These are phyloP conservation scores for Semnornis frantzii DNA, from an alignment of 2,113 vertebrate species.

Conservation along the genomic window DNA sequence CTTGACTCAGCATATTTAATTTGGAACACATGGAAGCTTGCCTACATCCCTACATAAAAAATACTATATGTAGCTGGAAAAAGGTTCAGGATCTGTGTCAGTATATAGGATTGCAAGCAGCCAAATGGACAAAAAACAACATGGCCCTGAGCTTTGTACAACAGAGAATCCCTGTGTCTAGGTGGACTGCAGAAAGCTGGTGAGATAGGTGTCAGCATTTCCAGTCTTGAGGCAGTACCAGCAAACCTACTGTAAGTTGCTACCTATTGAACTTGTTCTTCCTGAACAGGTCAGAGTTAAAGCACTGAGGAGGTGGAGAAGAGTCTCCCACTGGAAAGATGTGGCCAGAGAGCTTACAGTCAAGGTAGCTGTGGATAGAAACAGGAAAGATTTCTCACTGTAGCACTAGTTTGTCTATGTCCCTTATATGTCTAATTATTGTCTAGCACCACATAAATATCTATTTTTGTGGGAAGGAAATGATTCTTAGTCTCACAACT, in stretches of 20 bases:
- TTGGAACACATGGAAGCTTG: background rate
- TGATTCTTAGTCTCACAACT: background rate
- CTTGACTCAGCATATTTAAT: background rate
- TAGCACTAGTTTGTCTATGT: background rate
- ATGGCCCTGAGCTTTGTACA: background rate
- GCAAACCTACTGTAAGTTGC: background rate
- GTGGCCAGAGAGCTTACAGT: background rate
- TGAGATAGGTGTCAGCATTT: background rate
- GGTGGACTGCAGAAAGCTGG: background rate
- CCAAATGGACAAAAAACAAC: background rate
- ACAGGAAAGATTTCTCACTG: background rate
- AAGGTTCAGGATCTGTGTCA: background rate
- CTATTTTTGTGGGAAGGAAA: background rate
- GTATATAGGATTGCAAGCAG: background rate
- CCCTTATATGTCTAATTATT: background rate
- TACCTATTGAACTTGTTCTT: background rate
- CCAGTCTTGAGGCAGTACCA: background rate
- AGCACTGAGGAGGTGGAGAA: background rate
- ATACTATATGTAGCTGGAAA: accelerated
- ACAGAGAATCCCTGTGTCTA: accelerated
- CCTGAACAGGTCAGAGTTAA: background rate
- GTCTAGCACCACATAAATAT: background rate
- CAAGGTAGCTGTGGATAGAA: background rate
- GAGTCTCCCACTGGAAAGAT: background rate
- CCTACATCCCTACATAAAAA: background rate